Percentiles rank a stretch among this genome's conserved stretches.
Conservation (phyloP, 2,797 vertebrate species). For the Avahi laniger region DNA sequence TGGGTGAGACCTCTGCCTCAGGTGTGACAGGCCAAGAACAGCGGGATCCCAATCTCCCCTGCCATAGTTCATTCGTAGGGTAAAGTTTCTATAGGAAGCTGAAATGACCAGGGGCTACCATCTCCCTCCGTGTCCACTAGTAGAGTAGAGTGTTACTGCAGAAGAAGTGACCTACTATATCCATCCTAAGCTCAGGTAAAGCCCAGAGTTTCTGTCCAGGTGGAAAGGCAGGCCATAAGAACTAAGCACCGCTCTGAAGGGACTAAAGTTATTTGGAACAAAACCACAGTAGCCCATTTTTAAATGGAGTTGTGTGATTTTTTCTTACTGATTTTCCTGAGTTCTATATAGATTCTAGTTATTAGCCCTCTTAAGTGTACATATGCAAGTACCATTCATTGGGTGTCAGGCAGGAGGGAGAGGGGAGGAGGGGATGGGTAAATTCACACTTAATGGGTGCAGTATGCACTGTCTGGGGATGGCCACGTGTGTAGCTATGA, state of each 20-base stretch:
- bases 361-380: too few species aligned
- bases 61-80: background rate
- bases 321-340: too few species aligned
- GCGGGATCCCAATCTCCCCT: background rate
- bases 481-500: too few species aligned
- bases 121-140: background rate
- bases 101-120: background rate
- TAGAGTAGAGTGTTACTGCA: background rate
- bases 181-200: background rate
- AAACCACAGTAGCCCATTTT: background rate
- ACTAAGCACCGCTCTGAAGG: background rate
- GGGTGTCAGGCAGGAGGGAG: too few species aligned
- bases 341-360: too few species aligned
- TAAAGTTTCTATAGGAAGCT: conserved; percentile 37
- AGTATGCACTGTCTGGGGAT: too few species aligned
- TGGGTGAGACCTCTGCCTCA: background rate
- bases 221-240: background rate
- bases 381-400: too few species aligned
- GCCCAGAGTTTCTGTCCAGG: background rate
- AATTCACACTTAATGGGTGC: too few species aligned
- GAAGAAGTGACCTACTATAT: background rate
- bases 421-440: too few species aligned
- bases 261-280: conserved; percentile 25
- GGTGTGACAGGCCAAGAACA: background rate
- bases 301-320: too few species aligned